phyloP scores from a whole-genome alignment of 2,113 vertebrate species.

The Saiga tatarica region DNA sequence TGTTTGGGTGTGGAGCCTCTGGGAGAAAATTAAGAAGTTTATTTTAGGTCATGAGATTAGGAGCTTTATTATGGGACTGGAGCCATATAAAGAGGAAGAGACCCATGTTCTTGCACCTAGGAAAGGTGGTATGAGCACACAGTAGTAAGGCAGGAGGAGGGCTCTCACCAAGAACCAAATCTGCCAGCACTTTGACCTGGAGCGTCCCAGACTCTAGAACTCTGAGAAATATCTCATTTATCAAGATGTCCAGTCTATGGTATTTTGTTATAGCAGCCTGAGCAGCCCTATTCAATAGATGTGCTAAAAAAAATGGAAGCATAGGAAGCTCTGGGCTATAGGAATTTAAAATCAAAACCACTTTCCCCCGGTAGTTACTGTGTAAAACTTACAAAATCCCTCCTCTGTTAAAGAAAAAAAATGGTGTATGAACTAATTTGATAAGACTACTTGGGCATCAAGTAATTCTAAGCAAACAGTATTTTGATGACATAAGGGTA shows the following conservation, averaged over 20 bases:
- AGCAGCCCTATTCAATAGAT: background rate
- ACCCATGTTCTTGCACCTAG: background rate
- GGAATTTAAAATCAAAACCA: slow-evolving; percentile 17
- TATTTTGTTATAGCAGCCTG: background rate
- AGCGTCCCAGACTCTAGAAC: background rate
- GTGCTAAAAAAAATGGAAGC: background rate
- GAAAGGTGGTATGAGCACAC: background rate
- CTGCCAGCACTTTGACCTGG: background rate
- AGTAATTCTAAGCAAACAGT: slow-evolving; percentile 53
- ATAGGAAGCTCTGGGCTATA: background rate
- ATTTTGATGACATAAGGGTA: slow-evolving; percentile 60
- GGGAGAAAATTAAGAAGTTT: background rate
- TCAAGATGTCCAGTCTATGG: background rate
- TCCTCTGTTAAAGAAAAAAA: slow-evolving; percentile 38
- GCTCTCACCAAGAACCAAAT: background rate
- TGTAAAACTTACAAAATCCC: background rate
- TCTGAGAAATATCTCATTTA: background rate
- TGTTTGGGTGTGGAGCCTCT: background rate
- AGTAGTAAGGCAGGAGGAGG: background rate
- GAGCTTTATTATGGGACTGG: background rate
- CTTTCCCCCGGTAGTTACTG: background rate
- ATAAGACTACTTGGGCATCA: slow-evolving; percentile 41
- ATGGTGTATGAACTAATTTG: background rate
- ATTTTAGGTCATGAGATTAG: background rate
- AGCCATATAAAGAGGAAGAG: background rate